Evolutionary conservation across 2,113 vertebrate genomes (phyloP).

Genomic region (Alaudala cheleensis): DNA sequence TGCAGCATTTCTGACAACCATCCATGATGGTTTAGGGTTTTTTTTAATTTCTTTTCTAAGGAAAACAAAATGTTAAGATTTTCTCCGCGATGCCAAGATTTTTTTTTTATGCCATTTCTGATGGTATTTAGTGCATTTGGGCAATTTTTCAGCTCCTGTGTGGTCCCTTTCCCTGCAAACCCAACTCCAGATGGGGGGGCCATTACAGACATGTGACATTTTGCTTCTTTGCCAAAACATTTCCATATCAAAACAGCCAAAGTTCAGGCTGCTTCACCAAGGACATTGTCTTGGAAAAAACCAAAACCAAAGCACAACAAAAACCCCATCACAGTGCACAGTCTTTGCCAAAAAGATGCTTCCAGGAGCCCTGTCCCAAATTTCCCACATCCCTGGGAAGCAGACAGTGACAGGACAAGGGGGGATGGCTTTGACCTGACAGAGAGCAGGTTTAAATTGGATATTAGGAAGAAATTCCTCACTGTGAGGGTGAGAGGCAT

Average conservation of each 20-base stretch:
- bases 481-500: not conserved
- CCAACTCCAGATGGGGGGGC: not conserved
- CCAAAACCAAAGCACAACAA: not conserved
- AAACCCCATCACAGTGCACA: not conserved
- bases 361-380: not conserved
- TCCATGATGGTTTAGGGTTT: not conserved
- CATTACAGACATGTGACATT: not conserved
- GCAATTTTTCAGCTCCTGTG: not conserved
- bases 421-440: not conserved
- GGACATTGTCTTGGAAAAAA: not conserved
- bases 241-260: conserved; percentile 21
- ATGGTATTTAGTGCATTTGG: not conserved
- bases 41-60: rapidly evolving
- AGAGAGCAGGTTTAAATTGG: not conserved
- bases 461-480: not conserved
- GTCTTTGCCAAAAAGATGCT: not conserved
- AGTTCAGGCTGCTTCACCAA: not conserved
- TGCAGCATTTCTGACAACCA: not conserved
- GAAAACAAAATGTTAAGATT: conserved; percentile 7
- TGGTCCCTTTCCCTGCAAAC: not conserved
- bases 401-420: not conserved
- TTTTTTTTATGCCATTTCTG: not conserved
- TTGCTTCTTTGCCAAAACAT: conserved; percentile 11
- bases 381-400: not conserved
- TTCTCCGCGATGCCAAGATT: not conserved